A percentile compares a stretch with the other conserved stretches of the same genome.
Conservation (phyloP, 2,888 invertebrate species). For the Nymphalis polychloros region DNA sequence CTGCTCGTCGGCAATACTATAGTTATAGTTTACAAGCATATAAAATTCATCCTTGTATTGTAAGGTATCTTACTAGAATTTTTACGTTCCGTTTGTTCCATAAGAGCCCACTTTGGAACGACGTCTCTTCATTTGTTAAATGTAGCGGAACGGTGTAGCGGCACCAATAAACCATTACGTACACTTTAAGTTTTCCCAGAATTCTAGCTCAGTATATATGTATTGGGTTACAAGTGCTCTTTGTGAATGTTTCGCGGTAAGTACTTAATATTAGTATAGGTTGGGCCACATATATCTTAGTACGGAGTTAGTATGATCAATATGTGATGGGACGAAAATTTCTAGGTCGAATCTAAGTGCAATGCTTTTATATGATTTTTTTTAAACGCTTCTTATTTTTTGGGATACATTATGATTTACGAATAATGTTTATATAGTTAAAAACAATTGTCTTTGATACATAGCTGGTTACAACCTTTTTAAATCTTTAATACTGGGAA, state of each 20-base stretch:
- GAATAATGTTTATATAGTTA: no score
- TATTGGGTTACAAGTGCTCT: slow-evolving; percentile 21
- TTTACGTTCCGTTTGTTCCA: slow-evolving; percentile 23
- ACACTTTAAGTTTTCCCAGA: slow-evolving; percentile 20
- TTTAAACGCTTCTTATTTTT: no score
- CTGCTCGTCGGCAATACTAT: no score
- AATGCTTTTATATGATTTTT: no score
- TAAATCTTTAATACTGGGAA: no score
- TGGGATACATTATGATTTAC: no score
- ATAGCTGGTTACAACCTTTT: no score
- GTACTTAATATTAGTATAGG: not conserved
- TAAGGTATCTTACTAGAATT: slow-evolving; percentile 13
- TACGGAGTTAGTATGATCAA: not conserved
- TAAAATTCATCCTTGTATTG: no score
- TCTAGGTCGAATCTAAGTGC: not conserved
- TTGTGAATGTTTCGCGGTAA: slow-evolving; percentile 8
- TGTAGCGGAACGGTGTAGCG: slow-evolving; percentile 49
- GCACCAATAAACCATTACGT: slow-evolving; percentile 38
- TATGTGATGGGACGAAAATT: not conserved
- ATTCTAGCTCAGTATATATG: slow-evolving; percentile 12
- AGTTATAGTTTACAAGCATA: no score
- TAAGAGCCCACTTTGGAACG: slow-evolving; percentile 24
- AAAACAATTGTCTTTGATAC: no score
- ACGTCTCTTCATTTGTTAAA: slow-evolving; percentile 46
- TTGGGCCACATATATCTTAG: not conserved